Evolutionary conservation across 1,140 invertebrate species (phyloP).

Genomic region (Drosophila insularis): DNA sequence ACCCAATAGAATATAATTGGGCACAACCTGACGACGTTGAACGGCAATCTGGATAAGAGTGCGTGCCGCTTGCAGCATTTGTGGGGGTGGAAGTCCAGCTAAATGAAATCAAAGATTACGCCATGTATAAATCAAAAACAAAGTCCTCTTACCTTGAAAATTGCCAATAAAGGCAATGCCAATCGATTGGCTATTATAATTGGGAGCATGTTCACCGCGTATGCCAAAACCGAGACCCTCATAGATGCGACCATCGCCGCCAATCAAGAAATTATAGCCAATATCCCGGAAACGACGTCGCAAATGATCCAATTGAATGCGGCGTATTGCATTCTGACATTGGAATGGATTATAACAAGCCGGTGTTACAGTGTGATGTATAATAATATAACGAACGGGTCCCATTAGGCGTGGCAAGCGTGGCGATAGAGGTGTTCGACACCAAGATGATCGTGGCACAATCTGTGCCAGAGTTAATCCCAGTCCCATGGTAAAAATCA

Average conservation of each 20-base stretch:
- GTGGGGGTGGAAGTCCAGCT: constrained; percentile 82
- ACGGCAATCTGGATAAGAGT: constrained; percentile 83
- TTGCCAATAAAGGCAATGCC: constrained; percentile 86
- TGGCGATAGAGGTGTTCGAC: constrained; percentile 28
- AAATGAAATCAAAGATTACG: neutral
- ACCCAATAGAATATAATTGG: constrained; percentile 32
- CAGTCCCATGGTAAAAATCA: neutral
- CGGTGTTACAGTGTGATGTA: constrained; percentile 42
- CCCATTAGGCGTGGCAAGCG: constrained; percentile 21
- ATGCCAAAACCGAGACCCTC: constrained; percentile 85
- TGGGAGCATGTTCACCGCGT: constrained; percentile 86
- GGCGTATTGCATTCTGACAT: constrained; percentile 83
- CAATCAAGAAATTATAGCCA: constrained; percentile 85
- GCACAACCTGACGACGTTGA: constrained; percentile 27
- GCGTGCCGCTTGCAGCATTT: constrained; percentile 84
- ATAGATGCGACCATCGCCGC: constrained; percentile 83
- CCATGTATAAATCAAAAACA: too few relatives aligned
- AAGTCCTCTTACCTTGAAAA: constrained; percentile 66
- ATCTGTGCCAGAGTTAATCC: constrained; percentile 26
- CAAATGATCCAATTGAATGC: constrained; percentile 86
- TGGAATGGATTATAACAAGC: constrained; percentile 38
- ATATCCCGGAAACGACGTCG: constrained; percentile 87
- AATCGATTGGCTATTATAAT: constrained; percentile 86
- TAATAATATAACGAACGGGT: constrained; percentile 29
- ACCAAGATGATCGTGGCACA: constrained; percentile 30